Evolutionary conservation across 2,113 vertebrate genomes (phyloP), one percentile per base, ranked within the genome.

Genomic region (Ictalurus furcatus): DNA sequence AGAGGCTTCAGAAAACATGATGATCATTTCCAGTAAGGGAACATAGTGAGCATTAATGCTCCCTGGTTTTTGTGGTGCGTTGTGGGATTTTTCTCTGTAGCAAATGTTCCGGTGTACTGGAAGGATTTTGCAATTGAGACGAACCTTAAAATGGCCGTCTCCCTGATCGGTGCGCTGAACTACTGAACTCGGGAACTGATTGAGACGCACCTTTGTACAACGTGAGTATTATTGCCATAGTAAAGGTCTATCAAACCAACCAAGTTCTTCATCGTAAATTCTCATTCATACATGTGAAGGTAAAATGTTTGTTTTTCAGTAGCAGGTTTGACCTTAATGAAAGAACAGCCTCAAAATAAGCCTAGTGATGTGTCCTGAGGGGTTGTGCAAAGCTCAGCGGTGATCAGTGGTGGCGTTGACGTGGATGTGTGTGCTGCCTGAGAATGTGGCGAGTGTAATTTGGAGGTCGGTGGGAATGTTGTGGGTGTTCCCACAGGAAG

Each of bases 401-500:
- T 52, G 48, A 21, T 63, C 34, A 67, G 56, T 34, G 8, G 37
- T 74, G 78, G 37, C 34, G 48, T 8, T 82, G 76, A 40, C 74
- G 40, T 58, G 79, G 80, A 74, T 52, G 34, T 87, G 71, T 81
- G 40, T 71, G 88, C 58, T 82, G 76, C 58, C 30, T 48, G 63
- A 73, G 74, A 79, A 84, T 86, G 48, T 37, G 73, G 44, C 1
- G 52, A 65, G 88, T 44, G 61, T 92, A 73, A 90, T 90, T 93
- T 89, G 87, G 91, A 90, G 85, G 85, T 74, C 69, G 89, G 90
- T 94, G 93, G 91, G 93, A 95, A 93, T 87, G 90, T 85, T 91
- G 90, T 91, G 90, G 88, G 80, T 92, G 86, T 93, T 92, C 90
- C 86, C 91, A 88, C 87, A 87, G 88, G 91, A 92, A 74, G 85